phyloP scores from a whole-genome alignment of 1,140 invertebrate genomes.

The Spodoptera litura region DNA sequence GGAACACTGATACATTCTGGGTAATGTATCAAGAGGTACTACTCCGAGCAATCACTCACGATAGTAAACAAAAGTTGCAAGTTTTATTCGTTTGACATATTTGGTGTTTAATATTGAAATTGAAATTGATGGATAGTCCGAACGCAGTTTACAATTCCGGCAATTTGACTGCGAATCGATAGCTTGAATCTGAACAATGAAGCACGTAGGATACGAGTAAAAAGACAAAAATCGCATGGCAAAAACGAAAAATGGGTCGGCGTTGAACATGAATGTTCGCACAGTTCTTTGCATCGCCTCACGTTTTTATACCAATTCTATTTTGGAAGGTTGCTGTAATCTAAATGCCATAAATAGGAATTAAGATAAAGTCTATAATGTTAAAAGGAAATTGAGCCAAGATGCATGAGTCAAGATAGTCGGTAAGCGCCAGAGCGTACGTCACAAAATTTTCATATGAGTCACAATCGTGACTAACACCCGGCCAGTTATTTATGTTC shows the following conservation, averaged over 20 bases:
- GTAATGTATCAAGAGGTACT: background rate
- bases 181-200: constrained; percentile 7
- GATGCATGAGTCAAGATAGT: constrained; percentile 26
- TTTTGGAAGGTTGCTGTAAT: background rate
- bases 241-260: background rate
- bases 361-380: constrained; percentile 4
- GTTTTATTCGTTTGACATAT: background rate
- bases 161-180: constrained; percentile 19
- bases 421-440: constrained; percentile 10
- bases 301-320: background rate
- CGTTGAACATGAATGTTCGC: background rate
- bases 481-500: constrained; percentile 9
- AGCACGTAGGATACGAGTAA: background rate
- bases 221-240: background rate
- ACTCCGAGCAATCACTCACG: background rate
- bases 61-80: background rate
- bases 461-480: constrained; percentile 16
- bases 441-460: constrained; percentile 24
- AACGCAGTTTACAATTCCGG: background rate
- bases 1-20: background rate
- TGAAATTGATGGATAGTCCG: constrained; percentile 27
- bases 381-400: constrained; percentile 23
- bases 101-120: constrained; percentile 11
- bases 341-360: constrained; percentile 5
- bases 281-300: no score